phyloP scores from a whole-genome alignment of 2,888 invertebrate species.

The Amphipoea lucens region DNA sequence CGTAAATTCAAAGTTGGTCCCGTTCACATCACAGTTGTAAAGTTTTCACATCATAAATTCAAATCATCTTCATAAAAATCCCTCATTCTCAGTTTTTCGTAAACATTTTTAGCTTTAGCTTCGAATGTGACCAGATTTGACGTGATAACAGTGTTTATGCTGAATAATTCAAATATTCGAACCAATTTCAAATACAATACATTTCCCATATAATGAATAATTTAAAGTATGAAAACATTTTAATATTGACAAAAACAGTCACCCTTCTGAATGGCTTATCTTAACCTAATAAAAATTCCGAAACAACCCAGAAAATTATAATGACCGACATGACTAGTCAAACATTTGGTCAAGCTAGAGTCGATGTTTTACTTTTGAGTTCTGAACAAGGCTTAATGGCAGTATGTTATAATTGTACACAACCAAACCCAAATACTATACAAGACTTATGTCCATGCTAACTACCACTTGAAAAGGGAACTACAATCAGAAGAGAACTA shows the following conservation, averaged over 20 bases:
- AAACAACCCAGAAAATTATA: constrained; percentile 84
- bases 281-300: constrained; percentile 85
- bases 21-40: not conserved
- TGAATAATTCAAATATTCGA: constrained; percentile 43
- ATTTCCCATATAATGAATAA: constrained; percentile 28
- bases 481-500: not conserved
- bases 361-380: constrained; percentile 43
- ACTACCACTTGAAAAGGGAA: not conserved
- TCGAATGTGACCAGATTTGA: constrained; percentile 7
- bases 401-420: not conserved
- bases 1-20: not conserved
- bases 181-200: constrained; percentile 35
- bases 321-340: constrained; percentile 84
- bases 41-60: not conserved
- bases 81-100: not conserved
- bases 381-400: constrained; percentile 48
- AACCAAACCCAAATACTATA: not conserved
- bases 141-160: constrained; percentile 21
- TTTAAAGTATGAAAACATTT: constrained; percentile 40
- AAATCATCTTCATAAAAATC: not conserved
- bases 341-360: constrained; percentile 66
- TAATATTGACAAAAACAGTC: constrained; percentile 61
- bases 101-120: not conserved
- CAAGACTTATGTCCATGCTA: not conserved
- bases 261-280: constrained; percentile 69